Evolutionary conservation across 1,140 invertebrate species (phyloP), one percentile per base, ranked within the genome.

Genomic region (Lithobius niger): DNA sequence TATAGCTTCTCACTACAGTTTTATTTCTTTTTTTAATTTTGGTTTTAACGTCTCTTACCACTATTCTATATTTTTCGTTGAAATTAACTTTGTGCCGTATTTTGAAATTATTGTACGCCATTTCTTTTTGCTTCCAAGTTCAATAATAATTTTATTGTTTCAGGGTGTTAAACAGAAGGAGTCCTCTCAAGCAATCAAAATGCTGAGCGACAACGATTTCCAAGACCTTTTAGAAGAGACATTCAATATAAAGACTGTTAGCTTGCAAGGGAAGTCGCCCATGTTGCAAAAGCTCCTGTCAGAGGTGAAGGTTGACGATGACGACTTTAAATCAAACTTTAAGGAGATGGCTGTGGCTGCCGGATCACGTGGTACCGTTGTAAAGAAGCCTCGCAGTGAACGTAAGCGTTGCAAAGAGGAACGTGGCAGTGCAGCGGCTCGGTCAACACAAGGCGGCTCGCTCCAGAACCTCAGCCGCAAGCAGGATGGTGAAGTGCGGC

Each of bases 361-460:
- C 15, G 21, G n/a, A 21, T 10, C 19, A 42, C 6, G 4, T 4
- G 6, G 6, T 36, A 27, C 49, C 10, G 4, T 10, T n/a, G 4
- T 21, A 6, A 25, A 25, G 26, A 36, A 51, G n/a, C 6, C 6
- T 4, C 25, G 49, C 16, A 10, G 6, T 47, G 45, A 47, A 18
- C 45, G 45, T 18, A 10, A 21, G n/a, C 25, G 24, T 36, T 10
- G 19, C 6, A 16, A 51, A 6, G 25, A 36, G 4, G 4, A 51
- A 6, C 25, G n/a, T 10, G 24, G 10, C 49, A 36, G 40, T 27
- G 53, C 43, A 3, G 53, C 53, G 6, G 6, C 53, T 45, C 19
- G 53, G 3, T 48, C 40, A 24, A 54, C 43, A 2, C 53, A 54
- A 27, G 53, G 53, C 2, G 53, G 53, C n/a, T 54, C 53, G 3